phyloP scores from a whole-genome alignment of 2,113 vertebrate genomes.

The Ammodytes dubius region DNA sequence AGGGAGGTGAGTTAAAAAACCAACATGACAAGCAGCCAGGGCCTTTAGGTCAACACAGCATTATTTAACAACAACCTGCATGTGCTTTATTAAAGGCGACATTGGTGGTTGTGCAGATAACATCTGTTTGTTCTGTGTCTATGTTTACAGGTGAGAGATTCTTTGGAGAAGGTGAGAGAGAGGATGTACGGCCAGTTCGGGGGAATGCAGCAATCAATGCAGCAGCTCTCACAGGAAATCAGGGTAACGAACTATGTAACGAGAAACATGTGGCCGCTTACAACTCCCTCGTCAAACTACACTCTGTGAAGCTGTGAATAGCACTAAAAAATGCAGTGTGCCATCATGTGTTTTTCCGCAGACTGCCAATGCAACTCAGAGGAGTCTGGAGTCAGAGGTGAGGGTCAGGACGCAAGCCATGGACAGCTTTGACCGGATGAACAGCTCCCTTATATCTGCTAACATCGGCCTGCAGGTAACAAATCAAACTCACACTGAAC shows the following conservation, averaged over 20 bases:
- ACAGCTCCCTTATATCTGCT: conserved; percentile 89
- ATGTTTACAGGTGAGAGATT: conserved; percentile 91
- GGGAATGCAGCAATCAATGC: conserved; percentile 95
- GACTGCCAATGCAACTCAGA: conserved; percentile 88
- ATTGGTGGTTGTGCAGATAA: conserved; percentile 1
- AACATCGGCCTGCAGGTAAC: conserved; percentile 93
- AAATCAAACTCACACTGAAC: conserved; percentile 10
- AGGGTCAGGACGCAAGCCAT: conserved; percentile 89
- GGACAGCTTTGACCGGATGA: conserved; percentile 94
- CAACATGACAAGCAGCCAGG: not conserved
- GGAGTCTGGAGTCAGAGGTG: conserved; percentile 90
- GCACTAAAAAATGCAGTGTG: not conserved
- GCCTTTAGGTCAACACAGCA: not conserved
- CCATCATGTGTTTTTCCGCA: conserved; percentile 67
- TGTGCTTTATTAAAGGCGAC: not conserved
- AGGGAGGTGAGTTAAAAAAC: conserved; percentile 89
- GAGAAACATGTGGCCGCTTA: not conserved
- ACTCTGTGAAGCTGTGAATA: conserved; percentile 20
- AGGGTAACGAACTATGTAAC: conserved; percentile 81
- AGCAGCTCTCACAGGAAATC: conserved; percentile 91
- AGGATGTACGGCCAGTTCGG: conserved; percentile 96
- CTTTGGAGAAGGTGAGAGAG: conserved; percentile 96
- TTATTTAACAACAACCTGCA: not conserved
- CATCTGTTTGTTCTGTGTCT: conserved; percentile 21
- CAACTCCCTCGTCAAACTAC: conserved; percentile 18